Base-by-base conservation (phyloP, 2,113 vertebrate genomes). In the Cyprinodon brontotheroides region DNA sequence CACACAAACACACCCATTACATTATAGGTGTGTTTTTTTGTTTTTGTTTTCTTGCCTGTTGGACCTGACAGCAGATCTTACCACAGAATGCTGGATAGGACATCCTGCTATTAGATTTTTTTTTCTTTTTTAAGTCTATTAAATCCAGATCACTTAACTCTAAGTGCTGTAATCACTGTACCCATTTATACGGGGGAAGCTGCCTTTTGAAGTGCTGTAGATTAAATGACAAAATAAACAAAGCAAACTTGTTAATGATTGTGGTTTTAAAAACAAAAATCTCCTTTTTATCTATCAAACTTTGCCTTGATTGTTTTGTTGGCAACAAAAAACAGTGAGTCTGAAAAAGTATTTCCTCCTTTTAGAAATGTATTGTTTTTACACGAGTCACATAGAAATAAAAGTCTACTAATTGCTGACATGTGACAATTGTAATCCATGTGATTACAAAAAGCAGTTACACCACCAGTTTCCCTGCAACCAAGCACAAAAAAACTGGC, bases 161-260 rank as follows among this genome's bases (percentile, higher is more conserved):
- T 60, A 20, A 14, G 76, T 45, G 62, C 59, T 59, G 15, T 80
- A 79, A 84, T 81, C 29, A 29, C 29, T 29, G 29, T 75, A 64
- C 17, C 4, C 41, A 0, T 48, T 15, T n/a, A 6, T 77, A 65
- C 64, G 4, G 15, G 67, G 82, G 73, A 86, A 73, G 40, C 6
- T 0, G 1, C n/a, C 47, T 59, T 57, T 45, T 70, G 12, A 75
- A 13, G 39, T 68, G 4, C 53, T 81, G 71, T 11, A 81, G 80
- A 87, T 80, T 75, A 79, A 69, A 65, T 45, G 43, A 84, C 62
- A 81, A 78, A 69, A 85, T 77, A 12, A 43, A 66, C 8, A 57
- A 2, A 40, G 79, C 78, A 61, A 64, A 11, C 2, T 3, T 43
- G 64, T 29, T 75, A 38, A 8, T 15, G 61, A 57, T 40, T 7